Evolutionary conservation across 1,140 invertebrate species (phyloP).

Genomic region (Andricus grossulariae): DNA sequence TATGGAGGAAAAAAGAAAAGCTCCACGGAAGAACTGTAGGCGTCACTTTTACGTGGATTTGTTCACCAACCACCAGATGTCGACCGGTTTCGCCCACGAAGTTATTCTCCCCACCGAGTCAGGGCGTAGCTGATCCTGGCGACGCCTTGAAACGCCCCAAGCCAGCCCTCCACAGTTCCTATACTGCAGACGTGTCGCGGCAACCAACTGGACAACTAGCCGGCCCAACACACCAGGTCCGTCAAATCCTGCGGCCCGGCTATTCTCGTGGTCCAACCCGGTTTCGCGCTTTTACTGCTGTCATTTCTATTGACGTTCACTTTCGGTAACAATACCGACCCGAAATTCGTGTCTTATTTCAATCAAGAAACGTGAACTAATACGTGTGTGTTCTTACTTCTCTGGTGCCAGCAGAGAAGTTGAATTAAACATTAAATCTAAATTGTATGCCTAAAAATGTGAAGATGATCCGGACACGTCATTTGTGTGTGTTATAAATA

Average conservation of each 20-base stretch:
- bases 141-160: conserved; percentile 69
- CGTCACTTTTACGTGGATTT: conserved; percentile 39
- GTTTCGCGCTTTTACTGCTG: conserved; percentile 32
- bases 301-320: conserved; percentile 32
- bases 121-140: conserved; percentile 45
- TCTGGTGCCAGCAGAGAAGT: background rate
- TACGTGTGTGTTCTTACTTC: background rate
- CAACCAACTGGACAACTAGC: conserved; percentile 73
- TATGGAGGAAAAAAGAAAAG: conserved; percentile 12
- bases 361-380: background rate
- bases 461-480: no score
- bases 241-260: conserved; percentile 60
- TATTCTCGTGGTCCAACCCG: conserved; percentile 36
- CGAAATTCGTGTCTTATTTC: background rate
- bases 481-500: no score
- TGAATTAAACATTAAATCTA: background rate
- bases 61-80: conserved; percentile 45
- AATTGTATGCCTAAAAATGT: no score
- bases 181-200: conserved; percentile 71
- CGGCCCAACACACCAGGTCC: conserved; percentile 64
- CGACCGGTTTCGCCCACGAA: conserved; percentile 38
- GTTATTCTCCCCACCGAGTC: conserved; percentile 30
- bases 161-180: conserved; percentile 65
- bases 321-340: background rate
- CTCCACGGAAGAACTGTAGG: conserved; percentile 33